These are phyloP conservation scores for Bibio marci DNA, from an alignment of 2,888 invertebrate genomes.

Conservation along the genomic window DNA sequence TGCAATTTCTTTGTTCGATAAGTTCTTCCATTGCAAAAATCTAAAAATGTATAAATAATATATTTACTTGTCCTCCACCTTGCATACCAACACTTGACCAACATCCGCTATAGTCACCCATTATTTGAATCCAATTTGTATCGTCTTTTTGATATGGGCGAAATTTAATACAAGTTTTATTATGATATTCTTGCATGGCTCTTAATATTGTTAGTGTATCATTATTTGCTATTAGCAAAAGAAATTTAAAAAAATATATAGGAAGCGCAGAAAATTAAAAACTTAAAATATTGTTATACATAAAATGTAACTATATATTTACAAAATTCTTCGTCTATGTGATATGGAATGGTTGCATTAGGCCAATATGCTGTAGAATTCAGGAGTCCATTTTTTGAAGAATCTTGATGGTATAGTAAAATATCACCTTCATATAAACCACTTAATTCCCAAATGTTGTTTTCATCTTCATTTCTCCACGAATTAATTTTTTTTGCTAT, in stretches of 20 bases:
- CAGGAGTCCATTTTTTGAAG: slow-evolving; percentile 28
- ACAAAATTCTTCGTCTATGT: slow-evolving; percentile 36
- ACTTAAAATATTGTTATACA: background rate
- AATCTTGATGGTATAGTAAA: slow-evolving; percentile 27
- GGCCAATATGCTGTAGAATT: slow-evolving; percentile 33
- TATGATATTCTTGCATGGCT: slow-evolving; percentile 40
- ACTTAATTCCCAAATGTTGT: slow-evolving; percentile 37
- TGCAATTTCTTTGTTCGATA: too few species aligned
- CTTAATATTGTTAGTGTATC: slow-evolving; percentile 32
- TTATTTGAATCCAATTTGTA: slow-evolving; percentile 38
- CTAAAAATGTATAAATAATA: too few species aligned
- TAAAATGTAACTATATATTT: slow-evolving; percentile 14
- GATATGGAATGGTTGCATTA: slow-evolving; percentile 35
- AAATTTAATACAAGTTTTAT: slow-evolving; percentile 44
- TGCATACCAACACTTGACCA: slow-evolving; percentile 47
- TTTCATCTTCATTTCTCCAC: slow-evolving; percentile 31
- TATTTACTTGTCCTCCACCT: slow-evolving; percentile 36
- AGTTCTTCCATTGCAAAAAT: too few species aligned
- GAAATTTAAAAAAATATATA: background rate
- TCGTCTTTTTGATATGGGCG: slow-evolving; percentile 37
- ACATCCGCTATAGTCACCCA: slow-evolving; percentile 38
- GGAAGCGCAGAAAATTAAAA: background rate
- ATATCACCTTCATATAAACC: slow-evolving; percentile 45
- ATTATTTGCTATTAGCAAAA: slow-evolving; percentile 21
- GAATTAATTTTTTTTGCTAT: slow-evolving; percentile 19